Conservation (phyloP, 2,888 invertebrate species). For the Cryptus armator region DNA sequence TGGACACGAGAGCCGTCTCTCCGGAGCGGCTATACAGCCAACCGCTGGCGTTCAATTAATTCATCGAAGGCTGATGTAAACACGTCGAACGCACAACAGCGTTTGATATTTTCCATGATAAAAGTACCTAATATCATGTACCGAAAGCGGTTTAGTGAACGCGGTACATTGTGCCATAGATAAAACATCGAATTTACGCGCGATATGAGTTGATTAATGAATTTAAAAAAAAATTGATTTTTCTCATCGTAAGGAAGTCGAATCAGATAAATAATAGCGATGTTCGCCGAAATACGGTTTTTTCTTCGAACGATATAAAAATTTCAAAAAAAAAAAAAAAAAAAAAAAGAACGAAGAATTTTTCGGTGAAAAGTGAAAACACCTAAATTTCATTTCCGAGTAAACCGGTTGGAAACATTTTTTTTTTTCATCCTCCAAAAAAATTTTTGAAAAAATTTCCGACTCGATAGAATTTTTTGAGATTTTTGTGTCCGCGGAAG, state of each 20-base stretch:
- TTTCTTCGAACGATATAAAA: too few species aligned
- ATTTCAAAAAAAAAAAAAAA: too few species aligned
- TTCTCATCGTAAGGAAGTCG: neutral
- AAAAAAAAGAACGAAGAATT: too few species aligned
- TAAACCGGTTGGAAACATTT: too few species aligned
- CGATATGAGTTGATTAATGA: neutral
- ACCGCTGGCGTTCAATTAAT: conserved; percentile 60
- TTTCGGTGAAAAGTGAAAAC: too few species aligned
- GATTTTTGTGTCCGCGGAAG: neutral
- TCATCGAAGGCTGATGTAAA: conserved; percentile 62
- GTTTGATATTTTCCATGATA: conserved; percentile 8
- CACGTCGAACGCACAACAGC: conserved; percentile 50
- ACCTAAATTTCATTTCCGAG: too few species aligned
- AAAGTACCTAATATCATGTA: conserved; percentile 19
- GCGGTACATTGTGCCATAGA: neutral
- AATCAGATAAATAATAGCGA: too few species aligned
- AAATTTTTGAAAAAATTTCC: too few species aligned
- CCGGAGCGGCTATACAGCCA: conserved; percentile 8
- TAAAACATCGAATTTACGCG: neutral
- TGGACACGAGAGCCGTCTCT: conserved; percentile 49
- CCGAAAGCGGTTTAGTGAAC: neutral
- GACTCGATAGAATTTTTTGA: neutral
- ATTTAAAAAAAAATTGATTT: too few species aligned
- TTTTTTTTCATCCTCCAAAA: too few species aligned
- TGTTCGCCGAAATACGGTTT: too few species aligned